These are phyloP conservation scores for Caenorhabditis doughertyi DNA, from an alignment of 2,888 invertebrate species.

Conservation along the genomic window DNA sequence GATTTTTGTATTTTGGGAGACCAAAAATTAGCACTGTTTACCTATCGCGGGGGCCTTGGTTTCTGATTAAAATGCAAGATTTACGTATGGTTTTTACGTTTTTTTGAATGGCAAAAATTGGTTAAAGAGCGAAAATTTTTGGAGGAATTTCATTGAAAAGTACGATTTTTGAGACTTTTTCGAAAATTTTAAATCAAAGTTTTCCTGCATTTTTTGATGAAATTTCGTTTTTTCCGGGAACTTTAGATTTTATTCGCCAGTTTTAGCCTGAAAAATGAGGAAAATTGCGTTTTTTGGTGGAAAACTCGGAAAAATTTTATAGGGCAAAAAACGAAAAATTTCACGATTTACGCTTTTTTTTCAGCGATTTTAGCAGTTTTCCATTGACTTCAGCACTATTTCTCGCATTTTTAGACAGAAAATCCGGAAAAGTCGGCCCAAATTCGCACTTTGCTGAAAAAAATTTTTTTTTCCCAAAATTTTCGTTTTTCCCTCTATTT, in stretches of 20 bases:
- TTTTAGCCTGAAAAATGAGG: too few species aligned
- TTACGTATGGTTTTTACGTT: constrained; percentile 11
- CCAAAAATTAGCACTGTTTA: constrained; percentile 7
- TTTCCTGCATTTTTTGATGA: background rate
- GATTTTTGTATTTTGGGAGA: background rate
- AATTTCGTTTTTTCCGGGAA: too few species aligned
- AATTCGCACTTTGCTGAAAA: background rate
- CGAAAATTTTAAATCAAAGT: background rate
- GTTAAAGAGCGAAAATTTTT: background rate
- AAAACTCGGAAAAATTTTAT: too few species aligned
- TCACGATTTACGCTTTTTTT: too few species aligned
- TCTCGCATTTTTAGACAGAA: too few species aligned
- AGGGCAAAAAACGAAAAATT: too few species aligned
- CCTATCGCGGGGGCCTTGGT: background rate
- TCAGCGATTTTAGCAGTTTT: too few species aligned
- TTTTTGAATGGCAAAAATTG: background rate
- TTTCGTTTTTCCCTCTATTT: background rate
- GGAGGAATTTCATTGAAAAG: constrained; percentile 5
- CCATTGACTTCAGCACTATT: too few species aligned
- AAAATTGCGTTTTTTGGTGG: too few species aligned
- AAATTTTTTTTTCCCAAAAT: background rate
- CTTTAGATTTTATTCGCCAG: too few species aligned
- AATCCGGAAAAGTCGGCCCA: too few species aligned
- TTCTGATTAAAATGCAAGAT: background rate
- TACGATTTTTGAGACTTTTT: background rate